These are phyloP conservation scores for Melipona beecheii DNA, from an alignment of 2,888 invertebrate species.

Conservation along the genomic window DNA sequence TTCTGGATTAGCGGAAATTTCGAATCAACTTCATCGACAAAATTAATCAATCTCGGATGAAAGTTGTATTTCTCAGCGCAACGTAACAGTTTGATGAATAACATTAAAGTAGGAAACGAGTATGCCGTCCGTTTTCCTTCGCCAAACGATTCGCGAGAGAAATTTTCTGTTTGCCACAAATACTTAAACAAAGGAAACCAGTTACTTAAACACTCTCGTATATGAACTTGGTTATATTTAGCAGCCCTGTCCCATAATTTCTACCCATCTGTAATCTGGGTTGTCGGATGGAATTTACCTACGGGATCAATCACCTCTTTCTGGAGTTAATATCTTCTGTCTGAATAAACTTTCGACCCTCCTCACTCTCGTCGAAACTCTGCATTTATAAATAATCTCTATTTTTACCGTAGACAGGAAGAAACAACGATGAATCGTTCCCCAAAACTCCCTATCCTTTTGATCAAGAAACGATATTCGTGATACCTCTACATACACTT, in stretches of 20 bases:
- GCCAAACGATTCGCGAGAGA: constrained; percentile 21
- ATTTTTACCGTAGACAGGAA: not conserved
- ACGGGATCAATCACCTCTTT: not conserved
- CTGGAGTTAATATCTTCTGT: not conserved
- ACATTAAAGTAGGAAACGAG: not conserved
- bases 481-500: not conserved
- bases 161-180: constrained; percentile 38
- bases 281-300: not conserved
- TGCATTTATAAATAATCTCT: constrained; percentile 25
- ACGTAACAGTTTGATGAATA: not conserved
- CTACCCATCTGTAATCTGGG: not conserved
- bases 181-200: constrained; percentile 9
- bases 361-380: not conserved
- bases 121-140: not conserved
- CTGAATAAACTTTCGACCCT: not conserved
- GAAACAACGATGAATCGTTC: no score
- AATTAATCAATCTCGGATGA: constrained; percentile 15
- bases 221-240: constrained; percentile 20
- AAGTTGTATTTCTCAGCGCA: not conserved
- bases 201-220: constrained; percentile 31
- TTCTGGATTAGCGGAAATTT: not conserved
- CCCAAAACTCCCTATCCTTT: not conserved
- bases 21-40: not conserved
- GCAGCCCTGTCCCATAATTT: constrained; percentile 24
- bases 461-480: not conserved